Percentiles rank a stretch among this genome's conserved stretches.
Evolutionary conservation across 2,113 vertebrate species (phyloP).

Genomic region (Misgurnus anguillicaudatus): DNA sequence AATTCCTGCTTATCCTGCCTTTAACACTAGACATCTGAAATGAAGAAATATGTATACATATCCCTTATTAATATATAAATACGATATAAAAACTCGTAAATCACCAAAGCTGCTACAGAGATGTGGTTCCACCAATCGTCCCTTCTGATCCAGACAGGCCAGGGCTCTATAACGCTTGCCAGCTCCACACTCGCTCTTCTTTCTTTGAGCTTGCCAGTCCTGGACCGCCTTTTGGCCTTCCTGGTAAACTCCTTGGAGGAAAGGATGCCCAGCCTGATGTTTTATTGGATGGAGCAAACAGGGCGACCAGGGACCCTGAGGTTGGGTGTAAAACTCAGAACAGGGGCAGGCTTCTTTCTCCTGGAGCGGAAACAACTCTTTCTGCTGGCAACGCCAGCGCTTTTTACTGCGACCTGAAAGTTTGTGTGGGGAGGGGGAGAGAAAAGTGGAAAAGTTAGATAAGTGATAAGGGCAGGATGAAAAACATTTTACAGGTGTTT

Average conservation of each 20-base stretch:
- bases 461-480: background rate
- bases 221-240: conserved; percentile 48
- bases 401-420: conserved; percentile 80
- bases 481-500: background rate
- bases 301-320: conserved; percentile 83
- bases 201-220: conserved; percentile 53
- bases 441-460: background rate
- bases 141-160: conserved; percentile 64
- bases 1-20: too few relatives aligned
- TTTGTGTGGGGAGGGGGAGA: background rate
- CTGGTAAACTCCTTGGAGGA: conserved; percentile 18
- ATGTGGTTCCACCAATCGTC: conserved; percentile 73
- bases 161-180: conserved; percentile 64
- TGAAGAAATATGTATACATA: too few relatives aligned
- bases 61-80: too few relatives aligned
- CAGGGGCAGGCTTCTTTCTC: conserved; percentile 61
- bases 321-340: conserved; percentile 74
- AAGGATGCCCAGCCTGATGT: conserved; percentile 12
- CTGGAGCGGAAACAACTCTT: conserved; percentile 74
- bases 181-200: conserved; percentile 72
- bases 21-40: too few relatives aligned
- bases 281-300: conserved; percentile 71
- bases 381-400: conserved; percentile 80
- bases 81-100: background rate
- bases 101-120: conserved; percentile 64